phyloP scores from a whole-genome alignment of 92 coral and sea anemone species.

The Scolanthus callimorphus region DNA sequence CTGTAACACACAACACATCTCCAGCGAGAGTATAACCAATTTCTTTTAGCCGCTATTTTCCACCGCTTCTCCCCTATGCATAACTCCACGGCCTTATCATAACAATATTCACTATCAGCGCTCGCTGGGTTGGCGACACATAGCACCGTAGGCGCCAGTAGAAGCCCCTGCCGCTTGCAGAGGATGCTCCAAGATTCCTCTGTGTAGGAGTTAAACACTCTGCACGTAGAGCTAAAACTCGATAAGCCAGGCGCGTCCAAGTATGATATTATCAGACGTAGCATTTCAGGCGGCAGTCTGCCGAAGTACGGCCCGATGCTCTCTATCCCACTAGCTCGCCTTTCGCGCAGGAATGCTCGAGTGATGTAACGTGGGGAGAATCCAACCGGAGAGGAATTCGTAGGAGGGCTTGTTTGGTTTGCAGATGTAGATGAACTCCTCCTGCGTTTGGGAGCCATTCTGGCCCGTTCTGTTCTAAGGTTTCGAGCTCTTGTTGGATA shows the following conservation, averaged over 20 bases:
- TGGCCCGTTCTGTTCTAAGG: not conserved
- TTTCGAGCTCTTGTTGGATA: constrained; percentile 19
- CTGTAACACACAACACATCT: constrained; percentile 94
- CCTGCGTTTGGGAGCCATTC: not conserved
- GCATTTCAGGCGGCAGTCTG: constrained; percentile 88
- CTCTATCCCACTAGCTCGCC: constrained; percentile 68
- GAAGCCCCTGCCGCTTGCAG: constrained; percentile 60
- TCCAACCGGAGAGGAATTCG: not conserved
- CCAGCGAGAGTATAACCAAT: constrained; percentile 93
- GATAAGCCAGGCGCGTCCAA: constrained; percentile 95
- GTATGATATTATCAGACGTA: constrained; percentile 66
- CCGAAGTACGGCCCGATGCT: constrained; percentile 85
- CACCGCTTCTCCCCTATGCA: constrained; percentile 72
- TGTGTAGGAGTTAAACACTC: constrained; percentile 62
- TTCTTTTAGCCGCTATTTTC: constrained; percentile 78
- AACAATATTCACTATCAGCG: constrained; percentile 56
- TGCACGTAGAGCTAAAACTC: constrained; percentile 81
- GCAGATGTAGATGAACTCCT: constrained; percentile 5
- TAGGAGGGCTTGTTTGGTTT: no score
- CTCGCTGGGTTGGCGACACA: constrained; percentile 85
- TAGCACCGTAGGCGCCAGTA: constrained; percentile 67
- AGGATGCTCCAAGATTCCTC: constrained; percentile 82
- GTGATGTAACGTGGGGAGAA: constrained; percentile 60
- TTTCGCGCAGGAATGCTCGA: constrained; percentile 60
- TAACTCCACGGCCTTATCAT: constrained; percentile 84